These are phyloP conservation scores for Lasioglossum oenotherae DNA, from an alignment of 2,888 invertebrate species.

Conservation along the genomic window DNA sequence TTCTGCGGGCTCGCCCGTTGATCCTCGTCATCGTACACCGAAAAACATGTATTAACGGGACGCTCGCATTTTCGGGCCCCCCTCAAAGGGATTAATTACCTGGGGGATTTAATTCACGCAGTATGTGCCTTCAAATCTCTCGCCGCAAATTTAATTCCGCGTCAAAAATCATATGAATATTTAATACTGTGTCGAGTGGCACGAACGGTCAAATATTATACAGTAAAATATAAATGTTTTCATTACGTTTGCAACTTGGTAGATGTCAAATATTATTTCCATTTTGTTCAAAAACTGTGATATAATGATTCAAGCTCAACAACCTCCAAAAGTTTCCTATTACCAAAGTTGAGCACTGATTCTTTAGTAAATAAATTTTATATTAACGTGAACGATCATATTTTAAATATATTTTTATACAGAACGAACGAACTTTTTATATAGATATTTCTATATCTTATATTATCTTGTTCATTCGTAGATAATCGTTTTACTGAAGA, in stretches of 20 bases:
- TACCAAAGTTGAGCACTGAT: too few species aligned
- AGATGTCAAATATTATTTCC: neutral
- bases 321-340: neutral
- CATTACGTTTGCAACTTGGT: neutral
- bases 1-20: slow-evolving; percentile 54
- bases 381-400: neutral
- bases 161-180: slow-evolving; percentile 9
- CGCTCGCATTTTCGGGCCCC: slow-evolving; percentile 44
- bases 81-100: slow-evolving; percentile 56
- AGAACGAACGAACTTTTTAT: too few species aligned
- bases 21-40: slow-evolving; percentile 67
- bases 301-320: neutral
- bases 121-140: neutral
- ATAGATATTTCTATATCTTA: too few species aligned
- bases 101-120: slow-evolving; percentile 37
- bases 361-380: neutral
- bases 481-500: neutral
- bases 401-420: neutral
- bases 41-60: slow-evolving; percentile 53
- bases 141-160: neutral
- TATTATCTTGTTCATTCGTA: neutral
- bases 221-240: neutral
- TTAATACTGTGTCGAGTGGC: neutral
- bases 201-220: neutral
- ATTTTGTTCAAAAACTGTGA: neutral